These are phyloP conservation scores for Eurystomus gularis DNA, from an alignment of 2,113 vertebrate genomes.

Conservation along the genomic window DNA sequence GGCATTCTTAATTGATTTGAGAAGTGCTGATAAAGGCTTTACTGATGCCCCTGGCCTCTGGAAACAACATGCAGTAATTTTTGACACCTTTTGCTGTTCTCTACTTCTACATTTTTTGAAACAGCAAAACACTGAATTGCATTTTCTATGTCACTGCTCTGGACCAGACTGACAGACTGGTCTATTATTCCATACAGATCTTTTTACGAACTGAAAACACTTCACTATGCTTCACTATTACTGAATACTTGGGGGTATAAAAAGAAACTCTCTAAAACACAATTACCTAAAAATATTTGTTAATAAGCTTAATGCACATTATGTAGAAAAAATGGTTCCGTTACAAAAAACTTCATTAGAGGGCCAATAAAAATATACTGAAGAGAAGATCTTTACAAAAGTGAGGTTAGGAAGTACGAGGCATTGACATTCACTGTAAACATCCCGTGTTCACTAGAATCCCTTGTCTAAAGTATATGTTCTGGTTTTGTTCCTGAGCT, in stretches of 20 bases:
- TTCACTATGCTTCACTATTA: conserved; percentile 57
- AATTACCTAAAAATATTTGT: conserved; percentile 73
- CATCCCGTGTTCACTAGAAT: conserved; percentile 72
- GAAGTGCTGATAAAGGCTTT: conserved; percentile 27
- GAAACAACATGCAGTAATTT: neutral
- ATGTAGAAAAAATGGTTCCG: conserved; percentile 69
- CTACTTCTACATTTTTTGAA: neutral
- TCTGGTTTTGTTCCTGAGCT: conserved; percentile 78
- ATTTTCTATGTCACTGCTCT: conserved; percentile 18
- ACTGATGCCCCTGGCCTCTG: neutral
- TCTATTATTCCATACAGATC: neutral
- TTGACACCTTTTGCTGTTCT: neutral
- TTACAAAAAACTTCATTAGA: conserved; percentile 72
- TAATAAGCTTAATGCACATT: conserved; percentile 73
- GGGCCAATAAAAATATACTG: conserved; percentile 80
- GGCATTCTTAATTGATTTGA: neutral
- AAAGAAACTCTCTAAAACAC: conserved; percentile 53
- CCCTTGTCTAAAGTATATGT: conserved; percentile 71
- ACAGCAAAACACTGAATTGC: neutral
- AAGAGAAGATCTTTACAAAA: conserved; percentile 76
- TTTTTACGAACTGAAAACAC: neutral
- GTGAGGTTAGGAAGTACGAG: conserved; percentile 77
- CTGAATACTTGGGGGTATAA: conserved; percentile 56
- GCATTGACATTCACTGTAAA: conserved; percentile 80
- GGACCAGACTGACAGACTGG: neutral